These are phyloP conservation scores for Apis laboriosa DNA, from an alignment of 1,140 invertebrate genomes.

Conservation along the genomic window DNA sequence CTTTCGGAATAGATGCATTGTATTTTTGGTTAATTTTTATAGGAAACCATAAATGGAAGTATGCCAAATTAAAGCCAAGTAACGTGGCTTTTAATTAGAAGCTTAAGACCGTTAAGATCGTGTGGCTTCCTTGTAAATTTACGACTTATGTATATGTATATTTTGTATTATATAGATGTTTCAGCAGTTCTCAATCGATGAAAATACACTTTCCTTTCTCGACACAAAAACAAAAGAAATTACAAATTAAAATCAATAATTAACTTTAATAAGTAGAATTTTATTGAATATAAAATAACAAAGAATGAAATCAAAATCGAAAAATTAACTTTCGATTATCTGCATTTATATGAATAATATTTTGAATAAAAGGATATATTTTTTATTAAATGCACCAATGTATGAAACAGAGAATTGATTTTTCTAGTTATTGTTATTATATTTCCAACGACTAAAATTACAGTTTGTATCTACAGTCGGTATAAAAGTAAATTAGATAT, in stretches of 20 bases:
- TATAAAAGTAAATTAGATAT: not conserved
- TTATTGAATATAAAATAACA: not conserved
- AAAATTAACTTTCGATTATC: not conserved
- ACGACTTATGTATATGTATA: not conserved
- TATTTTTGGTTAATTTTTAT: conserved; percentile 5
- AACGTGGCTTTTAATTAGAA: conserved; percentile 66
- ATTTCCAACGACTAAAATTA: not conserved
- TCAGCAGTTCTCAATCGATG: not conserved
- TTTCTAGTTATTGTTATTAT: not conserved
- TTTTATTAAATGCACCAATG: not conserved
- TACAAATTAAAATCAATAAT: not conserved
- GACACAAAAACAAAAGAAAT: not conserved
- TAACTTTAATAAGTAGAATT: not conserved
- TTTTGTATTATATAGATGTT: not conserved
- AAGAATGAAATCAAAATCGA: not conserved
- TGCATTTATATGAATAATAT: not conserved
- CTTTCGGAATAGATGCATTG: not conserved
- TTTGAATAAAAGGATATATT: not conserved
- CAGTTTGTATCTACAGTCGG: conserved; percentile 15
- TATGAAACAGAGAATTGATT: not conserved
- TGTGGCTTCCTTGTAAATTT: conserved; percentile 55
- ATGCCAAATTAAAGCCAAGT: conserved; percentile 54
- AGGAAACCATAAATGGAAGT: conserved; percentile 51
- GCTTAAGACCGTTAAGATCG: conserved; percentile 59
- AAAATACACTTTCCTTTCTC: too few relatives aligned